Conservation (phyloP, 2,888 invertebrate species). For the Eupithecia dodoneata region DNA sequence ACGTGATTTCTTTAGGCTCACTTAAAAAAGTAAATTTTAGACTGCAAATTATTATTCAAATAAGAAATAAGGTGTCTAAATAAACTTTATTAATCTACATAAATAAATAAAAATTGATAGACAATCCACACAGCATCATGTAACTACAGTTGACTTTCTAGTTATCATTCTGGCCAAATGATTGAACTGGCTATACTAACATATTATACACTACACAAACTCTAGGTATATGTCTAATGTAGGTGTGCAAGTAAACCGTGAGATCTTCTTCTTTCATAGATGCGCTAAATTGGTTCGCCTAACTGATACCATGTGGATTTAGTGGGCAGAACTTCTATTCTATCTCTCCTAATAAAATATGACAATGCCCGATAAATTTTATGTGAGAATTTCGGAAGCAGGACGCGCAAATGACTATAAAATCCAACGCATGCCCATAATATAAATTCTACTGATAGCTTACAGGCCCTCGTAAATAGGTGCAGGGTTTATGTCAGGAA, state of each 20-base stretch:
- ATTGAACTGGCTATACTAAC: neutral
- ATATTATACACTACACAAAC: too few relatives aligned
- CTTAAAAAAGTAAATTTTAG: too few relatives aligned
- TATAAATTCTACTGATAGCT: constrained; percentile 73
- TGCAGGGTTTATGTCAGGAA: constrained; percentile 65
- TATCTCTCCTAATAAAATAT: constrained; percentile 19
- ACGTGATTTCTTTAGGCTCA: too few relatives aligned
- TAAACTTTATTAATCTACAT: neutral
- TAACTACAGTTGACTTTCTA: neutral
- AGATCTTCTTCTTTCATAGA: neutral
- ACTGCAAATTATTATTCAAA: too few relatives aligned
- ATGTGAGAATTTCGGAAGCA: constrained; percentile 37
- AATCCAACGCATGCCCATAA: constrained; percentile 51
- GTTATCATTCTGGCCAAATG: neutral
- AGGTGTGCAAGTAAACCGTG: neutral
- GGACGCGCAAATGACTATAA: constrained; percentile 44
- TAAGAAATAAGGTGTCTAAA: too few relatives aligned
- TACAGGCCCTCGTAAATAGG: constrained; percentile 70
- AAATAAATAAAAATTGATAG: too few relatives aligned
- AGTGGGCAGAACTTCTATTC: neutral
- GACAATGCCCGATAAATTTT: constrained; percentile 28
- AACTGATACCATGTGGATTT: neutral
- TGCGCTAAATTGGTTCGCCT: neutral
- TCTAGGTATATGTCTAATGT: too few relatives aligned
- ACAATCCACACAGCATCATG: too few relatives aligned